These are phyloP conservation scores for Mustela nigripes DNA, from an alignment of 2,113 vertebrate genomes.

Conservation along the genomic window DNA sequence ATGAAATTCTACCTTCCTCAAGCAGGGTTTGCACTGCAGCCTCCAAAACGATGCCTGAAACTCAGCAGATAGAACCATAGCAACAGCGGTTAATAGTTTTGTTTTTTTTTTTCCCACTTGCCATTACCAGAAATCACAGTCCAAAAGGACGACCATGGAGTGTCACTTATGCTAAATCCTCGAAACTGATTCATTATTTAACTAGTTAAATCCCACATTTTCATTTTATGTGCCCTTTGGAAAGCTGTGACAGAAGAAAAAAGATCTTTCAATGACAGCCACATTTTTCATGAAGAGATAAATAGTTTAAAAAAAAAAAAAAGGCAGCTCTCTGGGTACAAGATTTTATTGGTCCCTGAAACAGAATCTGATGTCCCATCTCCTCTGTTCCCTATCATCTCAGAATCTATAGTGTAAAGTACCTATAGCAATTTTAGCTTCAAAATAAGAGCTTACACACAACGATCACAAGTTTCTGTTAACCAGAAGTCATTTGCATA, in stretches of 20 bases:
- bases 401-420: conserved; percentile 42
- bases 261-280: conserved; percentile 74
- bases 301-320: conserved; percentile 24
- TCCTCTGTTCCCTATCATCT: background rate
- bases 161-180: conserved; percentile 74
- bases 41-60: conserved; percentile 76
- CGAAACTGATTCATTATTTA: conserved; percentile 75
- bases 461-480: conserved; percentile 41
- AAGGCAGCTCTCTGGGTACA: conserved; percentile 54
- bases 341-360: conserved; percentile 69
- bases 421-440: conserved; percentile 48
- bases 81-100: conserved; percentile 67
- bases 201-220: conserved; percentile 69
- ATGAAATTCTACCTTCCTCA: conserved; percentile 77
- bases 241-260: conserved; percentile 67
- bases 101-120: conserved; percentile 61
- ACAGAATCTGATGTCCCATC: background rate
- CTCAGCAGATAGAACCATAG: conserved; percentile 77
- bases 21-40: conserved; percentile 68
- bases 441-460: conserved; percentile 57
- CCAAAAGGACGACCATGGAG: conserved; percentile 68
- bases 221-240: conserved; percentile 72
- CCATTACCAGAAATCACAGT: conserved; percentile 78
- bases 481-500: conserved; percentile 46
- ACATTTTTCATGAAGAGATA: conserved; percentile 75